Percentiles rank a stretch among this genome's conserved stretches.
These are phyloP conservation scores for Zaprionus kolodkinae DNA, from an alignment of 1,140 invertebrate genomes.

Conservation along the genomic window DNA sequence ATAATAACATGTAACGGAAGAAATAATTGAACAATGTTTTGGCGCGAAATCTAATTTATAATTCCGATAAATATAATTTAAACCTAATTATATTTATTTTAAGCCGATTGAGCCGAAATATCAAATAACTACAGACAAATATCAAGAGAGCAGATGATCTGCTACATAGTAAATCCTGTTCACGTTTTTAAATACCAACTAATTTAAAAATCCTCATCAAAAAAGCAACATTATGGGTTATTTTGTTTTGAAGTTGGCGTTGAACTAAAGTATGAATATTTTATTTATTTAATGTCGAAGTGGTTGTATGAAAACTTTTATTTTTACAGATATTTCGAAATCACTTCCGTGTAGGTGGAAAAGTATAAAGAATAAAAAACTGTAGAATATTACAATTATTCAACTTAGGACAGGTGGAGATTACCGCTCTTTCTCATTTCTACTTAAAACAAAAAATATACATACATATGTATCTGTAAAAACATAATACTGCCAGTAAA, in stretches of 20 bases:
- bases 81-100: neutral
- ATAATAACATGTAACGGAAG: neutral
- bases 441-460: conserved; percentile 38
- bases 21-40: neutral
- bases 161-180: neutral
- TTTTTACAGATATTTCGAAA: conserved; percentile 6
- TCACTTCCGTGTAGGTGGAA: neutral
- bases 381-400: neutral
- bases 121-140: neutral
- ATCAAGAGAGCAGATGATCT: neutral
- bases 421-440: conserved; percentile 1
- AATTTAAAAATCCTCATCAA: neutral
- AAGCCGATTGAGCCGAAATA: conserved; percentile 1
- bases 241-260: neutral
- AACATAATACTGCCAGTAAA: conserved; percentile 69
- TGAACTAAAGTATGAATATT: neutral
- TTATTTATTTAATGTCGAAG: neutral
- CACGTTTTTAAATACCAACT: neutral
- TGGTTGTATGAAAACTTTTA: neutral
- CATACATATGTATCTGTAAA: conserved; percentile 43
- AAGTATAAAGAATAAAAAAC: neutral
- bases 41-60: neutral
- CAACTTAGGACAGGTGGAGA: neutral
- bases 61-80: neutral
- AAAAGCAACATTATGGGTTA: neutral